A percentile compares a stretch with the other conserved stretches of the same genome.
Conservation (phyloP, 2,113 vertebrate species). For the Cacatua alba region DNA sequence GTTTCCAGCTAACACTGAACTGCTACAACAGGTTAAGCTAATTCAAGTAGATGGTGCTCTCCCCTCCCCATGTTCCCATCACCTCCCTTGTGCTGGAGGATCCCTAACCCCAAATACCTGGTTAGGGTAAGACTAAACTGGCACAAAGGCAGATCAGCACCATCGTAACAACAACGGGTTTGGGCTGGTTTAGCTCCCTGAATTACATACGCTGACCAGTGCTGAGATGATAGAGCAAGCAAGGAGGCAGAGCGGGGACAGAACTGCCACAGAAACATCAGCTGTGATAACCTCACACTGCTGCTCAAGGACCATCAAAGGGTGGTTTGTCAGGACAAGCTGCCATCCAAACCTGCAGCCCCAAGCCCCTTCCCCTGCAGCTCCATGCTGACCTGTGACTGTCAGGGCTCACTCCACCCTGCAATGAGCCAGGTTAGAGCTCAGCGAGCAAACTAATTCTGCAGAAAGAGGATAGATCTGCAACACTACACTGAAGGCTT, state of each 20-base stretch:
- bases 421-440: background rate
- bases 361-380: background rate
- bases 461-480: accelerated
- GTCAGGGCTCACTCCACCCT: accelerated
- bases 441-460: accelerated
- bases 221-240: background rate
- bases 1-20: background rate
- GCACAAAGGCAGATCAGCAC: background rate
- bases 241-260: accelerated
- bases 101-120: background rate
- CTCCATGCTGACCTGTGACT: accelerated
- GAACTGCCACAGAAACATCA: background rate
- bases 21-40: accelerated
- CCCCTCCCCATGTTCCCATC: background rate
- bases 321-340: background rate
- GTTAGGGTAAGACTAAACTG: background rate
- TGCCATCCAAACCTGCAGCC: accelerated
- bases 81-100: background rate
- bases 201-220: accelerated
- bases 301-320: background rate
- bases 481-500: accelerated
- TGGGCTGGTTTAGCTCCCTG: background rate
- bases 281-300: background rate
- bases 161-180: accelerated
- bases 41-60: accelerated